phyloP scores from a whole-genome alignment of 2,113 vertebrate genomes.

The Otolemur garnettii region DNA sequence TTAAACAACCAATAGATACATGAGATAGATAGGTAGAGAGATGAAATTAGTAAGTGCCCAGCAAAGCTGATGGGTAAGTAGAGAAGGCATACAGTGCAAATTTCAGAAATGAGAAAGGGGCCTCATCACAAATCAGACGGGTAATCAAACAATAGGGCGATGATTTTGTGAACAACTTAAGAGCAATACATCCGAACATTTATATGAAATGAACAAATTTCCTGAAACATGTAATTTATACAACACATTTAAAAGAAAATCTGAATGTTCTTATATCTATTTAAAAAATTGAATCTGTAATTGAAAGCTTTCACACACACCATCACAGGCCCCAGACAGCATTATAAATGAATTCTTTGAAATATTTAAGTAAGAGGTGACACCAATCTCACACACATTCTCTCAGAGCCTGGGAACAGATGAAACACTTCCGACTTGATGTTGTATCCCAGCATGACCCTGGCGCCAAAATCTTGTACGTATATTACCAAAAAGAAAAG shows the following conservation, averaged over 20 bases:
- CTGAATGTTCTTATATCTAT: background rate
- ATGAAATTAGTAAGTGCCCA: background rate
- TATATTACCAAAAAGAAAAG: background rate
- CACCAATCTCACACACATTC: background rate
- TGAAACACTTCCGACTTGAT: background rate
- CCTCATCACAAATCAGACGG: background rate
- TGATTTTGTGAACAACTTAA: background rate
- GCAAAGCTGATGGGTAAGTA: background rate
- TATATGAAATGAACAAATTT: background rate
- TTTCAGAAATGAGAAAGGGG: background rate
- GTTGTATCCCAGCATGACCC: background rate
- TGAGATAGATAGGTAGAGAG: background rate
- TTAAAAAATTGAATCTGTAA: background rate
- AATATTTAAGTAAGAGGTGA: background rate
- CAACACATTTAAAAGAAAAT: background rate
- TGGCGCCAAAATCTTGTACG: background rate
- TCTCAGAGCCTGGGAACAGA: background rate
- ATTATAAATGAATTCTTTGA: background rate
- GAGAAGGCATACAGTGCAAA: background rate
- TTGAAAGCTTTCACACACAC: background rate
- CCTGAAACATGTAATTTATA: background rate
- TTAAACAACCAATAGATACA: background rate
- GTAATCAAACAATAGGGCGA: background rate
- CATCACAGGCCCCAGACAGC: background rate
- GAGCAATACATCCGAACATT: background rate